Evolutionary conservation across 2,797 vertebrate species (phyloP), one percentile per base, ranked within the genome.

Genomic region (Rhyacichthys aspro): DNA sequence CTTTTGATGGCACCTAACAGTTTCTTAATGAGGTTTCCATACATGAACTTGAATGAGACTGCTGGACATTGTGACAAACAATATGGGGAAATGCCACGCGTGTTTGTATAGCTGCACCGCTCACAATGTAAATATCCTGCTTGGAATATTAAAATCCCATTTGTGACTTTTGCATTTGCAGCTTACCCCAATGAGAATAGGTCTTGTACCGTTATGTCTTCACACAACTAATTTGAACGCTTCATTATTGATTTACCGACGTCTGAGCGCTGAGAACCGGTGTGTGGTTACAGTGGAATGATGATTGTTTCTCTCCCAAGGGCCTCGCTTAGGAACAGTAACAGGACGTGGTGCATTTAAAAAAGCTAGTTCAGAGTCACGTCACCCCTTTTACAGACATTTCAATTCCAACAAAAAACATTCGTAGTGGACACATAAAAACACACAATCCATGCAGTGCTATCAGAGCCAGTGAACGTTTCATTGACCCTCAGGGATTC

Each of bases 371-470:
- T 52, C 19, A 15, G 15, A 23, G 17, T 67, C 47, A 70, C 56
- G 1, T 70, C 55, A 63, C 43, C 55, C 67, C 47, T 39, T 46
- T 76, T 8, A 66, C 70, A 77, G 54, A 65, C 50, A 66, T 56
- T 62, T 74, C 28, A 58, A 28, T 5, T 5, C 2, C 4, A 28
- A 28, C 4, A 2, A 38, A 10, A 74, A 75, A 76, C 68, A 80
- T 76, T 81, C 57, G 38, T 63, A 59, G 75, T 5, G 1, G 7
- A 78, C 56, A 81, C 39, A 60, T 18, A 70, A 48, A 53, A 81
- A 76, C 61, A 79, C 46, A 78, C 59, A 75, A 82, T 70, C 70
- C 86, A 89, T 89, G 86, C 84, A 83, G 75, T 83, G 83, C 60
- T 59, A 68, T 10, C 64, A 39, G 63, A 70, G 67, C 61, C 71